Conservation (phyloP, 2,113 vertebrate genomes). For the Xiphorhynchus elegans region DNA sequence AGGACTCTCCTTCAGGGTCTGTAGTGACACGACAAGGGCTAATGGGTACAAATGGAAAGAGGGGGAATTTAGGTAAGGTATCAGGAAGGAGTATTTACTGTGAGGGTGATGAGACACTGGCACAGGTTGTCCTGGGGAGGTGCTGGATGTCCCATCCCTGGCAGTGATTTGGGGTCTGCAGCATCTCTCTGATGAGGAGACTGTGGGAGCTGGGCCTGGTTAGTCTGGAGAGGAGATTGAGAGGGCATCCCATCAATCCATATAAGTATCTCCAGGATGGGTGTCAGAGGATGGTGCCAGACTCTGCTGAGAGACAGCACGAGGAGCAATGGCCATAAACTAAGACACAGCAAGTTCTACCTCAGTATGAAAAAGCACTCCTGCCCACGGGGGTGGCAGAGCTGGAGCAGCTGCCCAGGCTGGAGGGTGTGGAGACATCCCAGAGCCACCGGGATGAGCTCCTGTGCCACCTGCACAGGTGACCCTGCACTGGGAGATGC, state of each 20-base stretch:
- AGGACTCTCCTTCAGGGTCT: neutral
- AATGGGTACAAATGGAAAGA: neutral
- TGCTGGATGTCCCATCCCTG: neutral
- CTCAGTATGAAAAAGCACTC: neutral
- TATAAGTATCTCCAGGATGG: neutral
- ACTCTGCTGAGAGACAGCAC: neutral
- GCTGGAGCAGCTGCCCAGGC: too few relatives aligned
- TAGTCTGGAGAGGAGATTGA: neutral
- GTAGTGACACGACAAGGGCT: neutral
- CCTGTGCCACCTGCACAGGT: too few relatives aligned
- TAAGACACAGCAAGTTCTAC: neutral
- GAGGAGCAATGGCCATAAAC: neutral
- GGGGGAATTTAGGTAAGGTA: neutral
- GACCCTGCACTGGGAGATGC: too few relatives aligned
- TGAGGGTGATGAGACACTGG: neutral
- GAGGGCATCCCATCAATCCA: neutral
- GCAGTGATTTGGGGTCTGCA: neutral
- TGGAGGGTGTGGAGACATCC: too few relatives aligned
- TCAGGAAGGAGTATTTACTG: neutral
- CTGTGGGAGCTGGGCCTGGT: neutral
- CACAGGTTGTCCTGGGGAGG: fast-evolving
- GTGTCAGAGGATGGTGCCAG: neutral
- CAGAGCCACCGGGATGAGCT: too few relatives aligned
- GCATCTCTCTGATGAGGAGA: neutral
- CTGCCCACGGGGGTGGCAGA: too few relatives aligned